Evolutionary conservation across 1,140 invertebrate genomes (phyloP), one percentile per base, ranked within the genome.

Genomic region (Trichomalopsis sarcophagae): DNA sequence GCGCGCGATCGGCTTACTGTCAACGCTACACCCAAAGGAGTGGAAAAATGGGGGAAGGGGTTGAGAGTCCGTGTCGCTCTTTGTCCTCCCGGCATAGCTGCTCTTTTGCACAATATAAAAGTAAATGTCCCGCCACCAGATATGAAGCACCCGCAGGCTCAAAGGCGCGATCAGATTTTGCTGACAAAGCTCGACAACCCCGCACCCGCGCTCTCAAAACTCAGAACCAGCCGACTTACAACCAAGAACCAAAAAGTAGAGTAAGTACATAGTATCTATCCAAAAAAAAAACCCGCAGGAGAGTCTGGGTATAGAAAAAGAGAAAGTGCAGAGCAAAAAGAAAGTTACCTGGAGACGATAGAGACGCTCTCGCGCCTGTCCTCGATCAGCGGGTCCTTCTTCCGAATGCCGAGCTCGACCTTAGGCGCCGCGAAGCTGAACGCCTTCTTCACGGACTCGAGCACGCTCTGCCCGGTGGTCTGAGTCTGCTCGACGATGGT

Each of bases 391-490:
- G 93, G 92, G 85, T 95, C 94, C 84, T 93, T 94, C 87, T 94
- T 94, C 87, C 92, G 93, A 2, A 47, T 33, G n/a, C 33, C 66
- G 55, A 92, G 90, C 50, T 94, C 91, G 40, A 92, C 90, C 88
- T 92, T 92, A 7, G 93, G 92, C 36, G 92, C 90, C 69, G 93
- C 92, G 90, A 95, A 95, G 90, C 92, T 95, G 92, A 96, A 94
- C 71, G 94, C 95, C 91, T 94, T 95, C 93, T 95, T 96, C 77
- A 96, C 92, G 82, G 94, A 94, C 86, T 95, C 94, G 85, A 95
- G 89, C 55, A 95, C 91, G 84, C 94, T 94, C 69, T 93, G 90
- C 17, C 92, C 89, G 36, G 92, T 92, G 81, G 91, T 94, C 86
- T 94, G 92, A 44, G 93, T 94, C 86, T 93, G 93, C 86, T 95